These are phyloP conservation scores for Scolanthus callimorphus DNA, from an alignment of 92 coral and sea anemone species.

Conservation along the genomic window DNA sequence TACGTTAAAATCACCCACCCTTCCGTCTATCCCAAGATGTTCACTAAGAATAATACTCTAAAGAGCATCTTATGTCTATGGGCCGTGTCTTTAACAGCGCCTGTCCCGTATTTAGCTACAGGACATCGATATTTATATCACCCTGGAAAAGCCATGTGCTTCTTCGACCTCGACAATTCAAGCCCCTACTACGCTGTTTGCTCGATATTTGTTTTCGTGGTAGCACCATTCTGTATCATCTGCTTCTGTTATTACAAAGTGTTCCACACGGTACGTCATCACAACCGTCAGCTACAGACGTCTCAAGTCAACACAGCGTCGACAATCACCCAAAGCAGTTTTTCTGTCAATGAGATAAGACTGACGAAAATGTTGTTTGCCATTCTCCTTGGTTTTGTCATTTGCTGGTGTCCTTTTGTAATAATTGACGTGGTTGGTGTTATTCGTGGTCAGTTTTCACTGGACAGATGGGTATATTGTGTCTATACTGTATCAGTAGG, in stretches of 20 bases:
- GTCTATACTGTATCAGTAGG: conserved; percentile 19
- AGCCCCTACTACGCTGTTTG: conserved; percentile 13
- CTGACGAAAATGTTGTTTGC: conserved; percentile 40
- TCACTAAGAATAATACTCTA: conserved; percentile 7
- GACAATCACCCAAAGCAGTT: neutral
- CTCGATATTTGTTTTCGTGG: neutral
- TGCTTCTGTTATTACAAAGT: conserved; percentile 39
- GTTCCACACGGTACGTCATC: conserved; percentile 31
- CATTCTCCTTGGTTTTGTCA: conserved; percentile 28
- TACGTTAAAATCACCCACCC: conserved; percentile 37
- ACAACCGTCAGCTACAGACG: conserved; percentile 10
- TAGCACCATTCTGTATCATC: conserved; percentile 27
- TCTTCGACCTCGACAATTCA: conserved; percentile 24
- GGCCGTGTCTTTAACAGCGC: conserved; percentile 12
- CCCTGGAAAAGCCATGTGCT: conserved; percentile 41
- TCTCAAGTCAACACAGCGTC: neutral
- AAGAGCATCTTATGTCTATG: conserved; percentile 24
- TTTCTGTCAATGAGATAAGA: conserved; percentile 15
- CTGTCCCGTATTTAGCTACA: conserved; percentile 24
- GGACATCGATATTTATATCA: conserved; percentile 26
- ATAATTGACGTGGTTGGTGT: conserved; percentile 21
- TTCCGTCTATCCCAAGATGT: neutral
- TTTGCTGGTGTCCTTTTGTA: conserved; percentile 48
- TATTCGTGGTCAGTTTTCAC: conserved; percentile 21
- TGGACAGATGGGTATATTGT: conserved; percentile 15